These are phyloP conservation scores for Urosaurus nigricauda DNA, from an alignment of 2,797 vertebrate species.

Conservation along the genomic window DNA sequence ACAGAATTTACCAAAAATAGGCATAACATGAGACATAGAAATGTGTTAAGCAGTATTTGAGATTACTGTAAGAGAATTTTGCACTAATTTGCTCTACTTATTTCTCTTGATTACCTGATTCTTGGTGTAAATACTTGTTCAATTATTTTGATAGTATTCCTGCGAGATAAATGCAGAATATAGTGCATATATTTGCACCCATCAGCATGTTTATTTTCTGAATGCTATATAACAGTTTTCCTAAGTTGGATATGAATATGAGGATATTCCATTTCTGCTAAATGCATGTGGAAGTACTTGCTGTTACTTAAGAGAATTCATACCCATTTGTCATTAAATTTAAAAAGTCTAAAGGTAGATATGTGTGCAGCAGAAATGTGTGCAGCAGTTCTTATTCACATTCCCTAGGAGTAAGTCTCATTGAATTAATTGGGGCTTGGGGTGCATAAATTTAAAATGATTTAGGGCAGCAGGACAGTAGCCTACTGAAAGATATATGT, in stretches of 20 bases:
- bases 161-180: background rate
- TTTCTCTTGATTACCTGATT: background rate
- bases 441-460: background rate
- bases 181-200: background rate
- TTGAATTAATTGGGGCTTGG: background rate
- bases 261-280: background rate
- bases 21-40: background rate
- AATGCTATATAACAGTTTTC: background rate
- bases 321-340: background rate
- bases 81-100: background rate
- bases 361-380: background rate
- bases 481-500: background rate
- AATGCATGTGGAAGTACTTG: background rate
- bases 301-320: background rate
- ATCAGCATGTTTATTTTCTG: background rate
- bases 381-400: background rate
- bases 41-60: background rate
- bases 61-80: background rate
- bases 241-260: background rate
- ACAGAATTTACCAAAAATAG: slow-evolving; percentile 13
- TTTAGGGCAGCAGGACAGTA: background rate
- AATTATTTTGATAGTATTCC: background rate
- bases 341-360: background rate
- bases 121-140: background rate
- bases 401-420: background rate